A percentile compares a stretch with the other conserved stretches of the same genome.
Conservation (phyloP, 2,797 vertebrate species). For the Setipinna tenuifilis region DNA sequence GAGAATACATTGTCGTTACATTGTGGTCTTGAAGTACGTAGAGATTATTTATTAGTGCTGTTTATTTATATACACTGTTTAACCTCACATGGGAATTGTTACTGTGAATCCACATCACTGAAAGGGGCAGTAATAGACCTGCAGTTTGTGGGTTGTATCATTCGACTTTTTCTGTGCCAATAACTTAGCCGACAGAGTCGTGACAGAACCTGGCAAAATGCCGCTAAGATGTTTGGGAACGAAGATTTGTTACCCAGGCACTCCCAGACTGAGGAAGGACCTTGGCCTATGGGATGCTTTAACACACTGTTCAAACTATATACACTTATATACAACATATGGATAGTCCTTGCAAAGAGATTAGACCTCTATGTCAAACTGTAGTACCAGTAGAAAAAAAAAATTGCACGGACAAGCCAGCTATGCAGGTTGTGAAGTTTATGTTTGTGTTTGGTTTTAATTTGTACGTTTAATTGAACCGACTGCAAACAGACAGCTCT, state of each 20-base stretch:
- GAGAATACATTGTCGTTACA: conserved; percentile 29
- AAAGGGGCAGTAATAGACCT: neutral
- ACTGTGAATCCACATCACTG: conserved; percentile 34
- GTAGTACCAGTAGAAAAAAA: neutral
- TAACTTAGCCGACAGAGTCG: conserved; percentile 6
- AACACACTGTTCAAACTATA: neutral
- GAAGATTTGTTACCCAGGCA: neutral
- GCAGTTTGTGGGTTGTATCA: neutral
- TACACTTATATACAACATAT: neutral
- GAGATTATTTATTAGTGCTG: conserved; percentile 52
- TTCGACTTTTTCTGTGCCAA: conserved; percentile 46
- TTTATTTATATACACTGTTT: conserved; percentile 44
- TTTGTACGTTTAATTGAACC: neutral
- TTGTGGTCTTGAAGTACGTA: conserved; percentile 29
- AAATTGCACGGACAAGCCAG: neutral
- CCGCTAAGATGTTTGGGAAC: neutral
- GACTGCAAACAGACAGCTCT: neutral
- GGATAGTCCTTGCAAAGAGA: neutral
- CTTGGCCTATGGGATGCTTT: neutral
- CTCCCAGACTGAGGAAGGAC: neutral
- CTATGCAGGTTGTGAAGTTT: neutral
- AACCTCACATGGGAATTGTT: conserved; percentile 47
- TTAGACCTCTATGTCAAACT: neutral
- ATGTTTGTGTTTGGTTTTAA: conserved; percentile 23
- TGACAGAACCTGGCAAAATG: neutral